Base-by-base conservation (phyloP, 2,888 invertebrate genomes). In the Zele albiditarsus region DNA sequence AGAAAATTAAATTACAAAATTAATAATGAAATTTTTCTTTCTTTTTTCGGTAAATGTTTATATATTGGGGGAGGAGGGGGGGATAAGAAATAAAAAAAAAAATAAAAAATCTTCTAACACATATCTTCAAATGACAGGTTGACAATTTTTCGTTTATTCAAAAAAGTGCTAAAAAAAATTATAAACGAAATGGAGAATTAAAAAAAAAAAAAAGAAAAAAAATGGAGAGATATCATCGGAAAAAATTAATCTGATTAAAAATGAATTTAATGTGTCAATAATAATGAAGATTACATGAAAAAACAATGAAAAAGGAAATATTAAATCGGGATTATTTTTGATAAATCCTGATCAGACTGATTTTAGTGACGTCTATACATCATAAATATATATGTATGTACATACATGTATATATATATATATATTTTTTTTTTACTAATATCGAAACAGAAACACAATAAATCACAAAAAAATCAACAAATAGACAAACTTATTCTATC, bases 41-140 rank as follows among this genome's bases (percentile, higher is more conserved):
- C 67, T 71, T 38, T 2, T 74, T 78, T 57, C 62, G 82, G 81
- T 82, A 82, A 81, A 69, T 69, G 70, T 80, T 82, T 81, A 80
- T 80, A 38, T 12, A 38, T 38, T n/a, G n/a, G n/a, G n/a, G n/a
- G n/a, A n/a, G n/a, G n/a, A n/a, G n/a, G n/a, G n/a, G 8, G 10
- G 38, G 10, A 38, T 38, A 6, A 38, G 12, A 38, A 12, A 1
- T 78, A 76, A 80, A 83, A 82, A 84, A 82, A 80, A 81, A 80
- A 73, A 80, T 71, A 81, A 38, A 38, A 5, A 80, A 77, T 80
- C 80, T 62, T 81, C 74, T 80, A 78, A 85, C 80, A 84, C 85
- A 86, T 86, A 86, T 86, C 86, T 84, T 82, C 81, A 83, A 84
- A 75, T 76, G 77, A 73, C 74, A 73, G 76, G 62, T 70, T 68